Evolutionary conservation across 2,888 invertebrate genomes (phyloP).

Genomic region (Tholera decimalis): DNA sequence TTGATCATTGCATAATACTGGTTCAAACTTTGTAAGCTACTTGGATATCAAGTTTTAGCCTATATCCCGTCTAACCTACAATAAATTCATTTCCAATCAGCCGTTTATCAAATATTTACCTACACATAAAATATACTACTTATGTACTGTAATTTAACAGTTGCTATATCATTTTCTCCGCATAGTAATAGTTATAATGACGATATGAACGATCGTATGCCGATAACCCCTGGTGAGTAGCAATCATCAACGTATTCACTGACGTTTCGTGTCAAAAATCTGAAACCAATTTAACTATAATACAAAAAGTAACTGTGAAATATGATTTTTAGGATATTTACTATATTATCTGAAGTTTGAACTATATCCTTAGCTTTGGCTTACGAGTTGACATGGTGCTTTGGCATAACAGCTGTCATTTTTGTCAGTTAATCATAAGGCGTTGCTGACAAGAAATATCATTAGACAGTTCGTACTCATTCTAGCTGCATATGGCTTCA

Average conservation of each 20-base stretch:
- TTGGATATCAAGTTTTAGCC: background rate
- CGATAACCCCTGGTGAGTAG: constrained; percentile 55
- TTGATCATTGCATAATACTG: background rate
- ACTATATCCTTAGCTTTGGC: background rate
- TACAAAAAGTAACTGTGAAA: constrained; percentile 14
- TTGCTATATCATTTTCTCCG: constrained; percentile 63
- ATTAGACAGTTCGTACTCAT: background rate
- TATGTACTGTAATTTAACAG: constrained; percentile 77
- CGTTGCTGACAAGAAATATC: background rate
- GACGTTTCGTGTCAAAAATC: constrained; percentile 61
- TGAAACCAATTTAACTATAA: constrained; percentile 35
- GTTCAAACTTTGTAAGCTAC: too few species aligned
- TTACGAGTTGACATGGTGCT: background rate
- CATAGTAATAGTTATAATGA: constrained; percentile 68
- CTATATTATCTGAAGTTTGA: too few species aligned
- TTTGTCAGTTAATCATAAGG: background rate
- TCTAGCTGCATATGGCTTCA: background rate
- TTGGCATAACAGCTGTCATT: background rate
- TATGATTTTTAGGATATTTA: background rate
- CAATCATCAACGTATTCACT: constrained; percentile 64
- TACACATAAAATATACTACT: constrained; percentile 60
- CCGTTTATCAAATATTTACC: constrained; percentile 1
- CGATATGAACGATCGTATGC: constrained; percentile 67
- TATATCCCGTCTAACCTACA: background rate
- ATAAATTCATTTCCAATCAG: constrained; percentile 17